Evolutionary conservation across 2,888 invertebrate genomes (phyloP).

Genomic region (Noctua comes): DNA sequence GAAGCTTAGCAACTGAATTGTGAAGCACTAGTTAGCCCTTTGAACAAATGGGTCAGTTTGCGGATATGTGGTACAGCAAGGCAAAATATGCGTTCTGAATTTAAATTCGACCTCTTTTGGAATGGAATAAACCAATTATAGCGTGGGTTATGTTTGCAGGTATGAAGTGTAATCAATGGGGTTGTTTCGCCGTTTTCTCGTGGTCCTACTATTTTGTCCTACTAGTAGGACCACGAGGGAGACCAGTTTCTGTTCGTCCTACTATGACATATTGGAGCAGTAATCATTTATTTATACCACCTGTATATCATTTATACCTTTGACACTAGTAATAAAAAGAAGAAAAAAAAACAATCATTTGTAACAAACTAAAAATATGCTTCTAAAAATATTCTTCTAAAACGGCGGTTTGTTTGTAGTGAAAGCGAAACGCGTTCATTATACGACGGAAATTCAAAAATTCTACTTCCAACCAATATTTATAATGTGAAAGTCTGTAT

Average conservation of each 20-base stretch:
- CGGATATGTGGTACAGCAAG: constrained; percentile 20
- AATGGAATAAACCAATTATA: constrained; percentile 33
- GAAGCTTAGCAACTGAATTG: constrained; percentile 43
- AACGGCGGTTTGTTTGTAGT: background rate
- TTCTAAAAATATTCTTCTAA: no score
- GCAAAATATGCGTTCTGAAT: constrained; percentile 39
- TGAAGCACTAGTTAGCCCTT: constrained; percentile 51
- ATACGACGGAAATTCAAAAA: constrained; percentile 69
- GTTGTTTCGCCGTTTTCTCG: no score
- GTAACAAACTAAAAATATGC: no score
- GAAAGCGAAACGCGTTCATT: constrained; percentile 47
- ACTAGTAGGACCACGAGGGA: no score
- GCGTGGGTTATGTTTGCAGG: background rate
- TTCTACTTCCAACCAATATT: background rate
- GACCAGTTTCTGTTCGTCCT: no score
- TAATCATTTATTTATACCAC: no score
- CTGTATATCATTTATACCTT: no score
- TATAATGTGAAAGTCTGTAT: background rate
- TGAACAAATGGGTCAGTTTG: constrained; percentile 49
- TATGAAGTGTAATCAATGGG: background rate
- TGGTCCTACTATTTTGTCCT: no score
- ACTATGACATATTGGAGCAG: no score
- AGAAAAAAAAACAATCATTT: no score
- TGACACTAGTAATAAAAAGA: no score
- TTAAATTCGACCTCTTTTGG: constrained; percentile 28